phyloP scores from a whole-genome alignment of 2,888 invertebrate species.

The Ecdyonurus torrentis region DNA sequence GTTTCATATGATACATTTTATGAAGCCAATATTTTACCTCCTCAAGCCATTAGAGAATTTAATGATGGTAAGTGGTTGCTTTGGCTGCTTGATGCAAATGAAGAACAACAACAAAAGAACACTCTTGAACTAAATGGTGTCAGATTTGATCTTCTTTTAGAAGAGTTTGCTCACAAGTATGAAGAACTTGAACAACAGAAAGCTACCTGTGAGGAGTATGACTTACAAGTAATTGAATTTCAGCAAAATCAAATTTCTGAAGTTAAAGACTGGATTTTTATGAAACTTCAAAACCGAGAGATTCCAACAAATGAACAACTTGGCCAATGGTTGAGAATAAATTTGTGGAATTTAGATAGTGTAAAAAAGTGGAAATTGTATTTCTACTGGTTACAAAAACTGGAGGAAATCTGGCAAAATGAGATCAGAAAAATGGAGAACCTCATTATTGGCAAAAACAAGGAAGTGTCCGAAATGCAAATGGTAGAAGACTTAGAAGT shows the following conservation, averaged over 20 bases:
- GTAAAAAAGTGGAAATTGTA: not conserved
- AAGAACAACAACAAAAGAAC: not conserved
- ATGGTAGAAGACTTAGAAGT: not conserved
- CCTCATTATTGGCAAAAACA: not conserved
- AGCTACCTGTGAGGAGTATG: not conserved
- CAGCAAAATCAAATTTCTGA: not conserved
- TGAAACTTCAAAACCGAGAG: not conserved
- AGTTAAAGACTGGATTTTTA: not conserved
- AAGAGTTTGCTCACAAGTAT: not conserved
- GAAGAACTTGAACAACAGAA: not conserved
- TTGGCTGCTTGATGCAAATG: not conserved
- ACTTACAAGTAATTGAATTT: not conserved
- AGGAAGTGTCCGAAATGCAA: not conserved
- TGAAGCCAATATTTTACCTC: not conserved
- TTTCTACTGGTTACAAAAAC: not conserved
- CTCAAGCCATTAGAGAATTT: not conserved
- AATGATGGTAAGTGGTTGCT: not conserved
- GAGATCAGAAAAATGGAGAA: not conserved
- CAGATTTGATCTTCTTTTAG: not conserved
- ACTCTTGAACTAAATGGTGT: not conserved
- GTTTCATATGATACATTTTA: not conserved
- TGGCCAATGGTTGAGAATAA: not conserved
- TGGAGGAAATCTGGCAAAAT: not conserved
- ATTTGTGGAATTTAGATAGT: not conserved
- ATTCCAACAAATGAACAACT: not conserved